Conservation (phyloP, 2,113 vertebrate species). For the Bubo bubo region DNA sequence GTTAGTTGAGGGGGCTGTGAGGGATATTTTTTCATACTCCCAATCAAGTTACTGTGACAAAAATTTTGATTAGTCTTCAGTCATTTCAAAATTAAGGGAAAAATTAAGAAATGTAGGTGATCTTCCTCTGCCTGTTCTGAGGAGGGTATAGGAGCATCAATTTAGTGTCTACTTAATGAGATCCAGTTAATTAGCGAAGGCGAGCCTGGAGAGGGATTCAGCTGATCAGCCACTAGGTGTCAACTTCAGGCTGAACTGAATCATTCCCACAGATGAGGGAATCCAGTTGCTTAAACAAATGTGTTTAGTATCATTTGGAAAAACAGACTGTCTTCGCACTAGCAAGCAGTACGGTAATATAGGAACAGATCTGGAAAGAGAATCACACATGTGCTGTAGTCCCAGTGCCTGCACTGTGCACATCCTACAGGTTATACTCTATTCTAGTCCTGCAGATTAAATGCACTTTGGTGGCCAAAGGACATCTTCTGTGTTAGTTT, state of each 20-base stretch:
- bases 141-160: neutral
- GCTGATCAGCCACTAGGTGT: neutral
- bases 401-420: accelerated
- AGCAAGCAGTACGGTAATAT: accelerated
- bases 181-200: neutral
- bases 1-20: neutral
- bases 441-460: no score
- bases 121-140: neutral
- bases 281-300: neutral
- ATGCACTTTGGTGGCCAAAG: neutral
- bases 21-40: neutral
- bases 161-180: neutral
- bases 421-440: accelerated
- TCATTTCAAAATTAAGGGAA: neutral
- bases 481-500: neutral
- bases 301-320: neutral
- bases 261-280: neutral
- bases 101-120: neutral
- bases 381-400: accelerated
- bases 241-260: neutral
- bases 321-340: neutral
- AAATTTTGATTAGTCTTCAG: neutral
- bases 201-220: neutral
- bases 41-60: neutral
- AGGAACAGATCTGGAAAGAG: neutral